phyloP scores from a whole-genome alignment of 2,888 invertebrate species.

The Phengaris alcon region DNA sequence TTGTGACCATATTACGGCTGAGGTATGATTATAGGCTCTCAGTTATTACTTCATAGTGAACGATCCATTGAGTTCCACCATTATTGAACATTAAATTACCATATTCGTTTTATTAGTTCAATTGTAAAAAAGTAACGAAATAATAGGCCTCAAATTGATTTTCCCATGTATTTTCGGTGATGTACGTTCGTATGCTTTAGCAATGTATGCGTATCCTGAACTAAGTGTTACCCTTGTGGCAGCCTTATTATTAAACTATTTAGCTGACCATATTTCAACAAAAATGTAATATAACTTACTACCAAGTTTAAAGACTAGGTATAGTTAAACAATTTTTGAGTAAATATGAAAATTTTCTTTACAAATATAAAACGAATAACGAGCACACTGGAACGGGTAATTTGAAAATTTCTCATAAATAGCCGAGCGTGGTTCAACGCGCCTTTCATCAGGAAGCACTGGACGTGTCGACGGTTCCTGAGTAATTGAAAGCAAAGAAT shows the following conservation, averaged over 20 bases:
- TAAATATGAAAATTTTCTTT: neutral
- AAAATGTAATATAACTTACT: no score
- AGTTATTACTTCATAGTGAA: conserved; percentile 33
- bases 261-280: no score
- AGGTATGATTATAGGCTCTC: conserved; percentile 27
- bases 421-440: conserved; percentile 12
- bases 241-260: no score
- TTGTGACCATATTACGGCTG: conserved; percentile 45
- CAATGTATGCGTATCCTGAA: no score
- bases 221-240: no score
- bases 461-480: conserved; percentile 11
- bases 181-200: no score
- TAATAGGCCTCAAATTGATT: neutral
- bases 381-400: neutral
- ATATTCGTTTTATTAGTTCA: neutral
- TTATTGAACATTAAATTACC: conserved; percentile 7
- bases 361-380: neutral
- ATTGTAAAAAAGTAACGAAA: neutral
- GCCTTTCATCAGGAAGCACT: conserved; percentile 12
- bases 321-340: neutral
- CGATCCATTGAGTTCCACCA: conserved; percentile 14
- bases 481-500: conserved; percentile 18
- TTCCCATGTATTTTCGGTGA: no score
- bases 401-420: conserved; percentile 14
- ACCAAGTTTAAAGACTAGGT: neutral